phyloP scores from a whole-genome alignment of 2,797 vertebrate species.

The Acanthornis magna region DNA sequence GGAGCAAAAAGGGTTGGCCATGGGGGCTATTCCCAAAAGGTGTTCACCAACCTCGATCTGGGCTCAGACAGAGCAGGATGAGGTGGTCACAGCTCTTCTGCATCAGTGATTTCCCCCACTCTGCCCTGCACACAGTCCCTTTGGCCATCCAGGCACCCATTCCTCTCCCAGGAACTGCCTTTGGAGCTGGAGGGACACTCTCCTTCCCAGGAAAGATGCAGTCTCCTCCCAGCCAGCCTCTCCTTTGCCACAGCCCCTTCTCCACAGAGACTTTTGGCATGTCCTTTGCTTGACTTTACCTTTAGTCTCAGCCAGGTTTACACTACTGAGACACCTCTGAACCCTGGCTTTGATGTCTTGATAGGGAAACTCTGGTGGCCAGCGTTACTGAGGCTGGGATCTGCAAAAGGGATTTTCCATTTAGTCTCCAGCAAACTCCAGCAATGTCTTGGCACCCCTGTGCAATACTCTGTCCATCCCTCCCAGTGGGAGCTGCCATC shows the following conservation, averaged over 20 bases:
- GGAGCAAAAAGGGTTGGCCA: not conserved
- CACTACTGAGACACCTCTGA: not conserved
- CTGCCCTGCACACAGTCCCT: rapidly evolving
- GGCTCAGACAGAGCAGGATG: not conserved
- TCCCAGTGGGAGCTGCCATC: conserved; percentile 60
- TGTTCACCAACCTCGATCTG: not conserved
- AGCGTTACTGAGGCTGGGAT: not conserved
- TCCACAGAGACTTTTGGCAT: not conserved
- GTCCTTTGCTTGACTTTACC: not conserved
- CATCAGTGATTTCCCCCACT: not conserved
- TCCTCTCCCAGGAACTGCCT: not conserved
- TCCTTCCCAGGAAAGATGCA: not conserved
- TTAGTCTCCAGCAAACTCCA: conserved; percentile 13
- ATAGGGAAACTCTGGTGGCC: conserved; percentile 21
- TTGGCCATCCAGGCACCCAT: not conserved
- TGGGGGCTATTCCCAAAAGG: not conserved
- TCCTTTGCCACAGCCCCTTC: not conserved
- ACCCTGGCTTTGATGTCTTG: not conserved
- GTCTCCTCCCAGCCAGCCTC: not conserved
- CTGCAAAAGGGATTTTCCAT: conserved; percentile 61
- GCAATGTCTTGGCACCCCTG: conserved; percentile 25
- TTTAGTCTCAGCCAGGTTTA: conserved; percentile 30
- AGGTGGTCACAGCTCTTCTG: not conserved
- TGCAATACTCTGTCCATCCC: conserved; percentile 18
- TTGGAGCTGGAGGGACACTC: not conserved